phyloP scores from a whole-genome alignment of 2,888 invertebrate species.

The Parthenolecanium corni region DNA sequence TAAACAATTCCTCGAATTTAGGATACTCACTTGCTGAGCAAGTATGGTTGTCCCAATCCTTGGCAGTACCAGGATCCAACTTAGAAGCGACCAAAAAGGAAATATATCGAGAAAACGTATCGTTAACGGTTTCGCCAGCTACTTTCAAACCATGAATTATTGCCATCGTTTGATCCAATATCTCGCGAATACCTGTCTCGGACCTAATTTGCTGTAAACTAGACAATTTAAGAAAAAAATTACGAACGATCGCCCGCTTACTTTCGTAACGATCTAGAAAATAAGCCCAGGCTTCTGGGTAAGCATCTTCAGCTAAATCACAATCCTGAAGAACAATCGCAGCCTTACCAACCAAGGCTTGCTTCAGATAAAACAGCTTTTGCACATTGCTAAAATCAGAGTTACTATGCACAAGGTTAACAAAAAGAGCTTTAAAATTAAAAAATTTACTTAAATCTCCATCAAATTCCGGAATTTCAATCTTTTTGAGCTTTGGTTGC shows the following conservation, averaged over 20 bases:
- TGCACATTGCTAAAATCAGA: neutral
- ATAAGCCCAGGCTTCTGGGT: neutral
- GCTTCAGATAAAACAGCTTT: conserved; percentile 5
- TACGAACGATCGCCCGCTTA: neutral
- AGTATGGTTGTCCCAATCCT: neutral
- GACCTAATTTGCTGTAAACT: neutral
- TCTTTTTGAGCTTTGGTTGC: neutral
- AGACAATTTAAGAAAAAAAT: neutral
- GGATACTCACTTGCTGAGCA: neutral
- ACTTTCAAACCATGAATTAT: conserved; percentile 2
- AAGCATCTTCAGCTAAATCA: neutral
- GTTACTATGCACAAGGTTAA: neutral
- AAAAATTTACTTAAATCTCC: neutral
- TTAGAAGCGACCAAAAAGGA: neutral
- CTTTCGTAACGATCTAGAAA: neutral
- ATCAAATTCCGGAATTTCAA: conserved; percentile 7
- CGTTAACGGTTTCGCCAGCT: neutral
- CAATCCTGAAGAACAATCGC: neutral
- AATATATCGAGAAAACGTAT: neutral
- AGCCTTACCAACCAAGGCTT: neutral
- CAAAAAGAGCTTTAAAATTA: neutral
- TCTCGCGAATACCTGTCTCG: neutral
- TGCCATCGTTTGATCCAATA: neutral
- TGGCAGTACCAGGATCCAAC: neutral
- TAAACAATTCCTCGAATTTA: neutral